Percentiles rank a stretch among this genome's conserved stretches.
Evolutionary conservation across 2,888 invertebrate genomes (phyloP).

Genomic region (Spisula subtruncata): DNA sequence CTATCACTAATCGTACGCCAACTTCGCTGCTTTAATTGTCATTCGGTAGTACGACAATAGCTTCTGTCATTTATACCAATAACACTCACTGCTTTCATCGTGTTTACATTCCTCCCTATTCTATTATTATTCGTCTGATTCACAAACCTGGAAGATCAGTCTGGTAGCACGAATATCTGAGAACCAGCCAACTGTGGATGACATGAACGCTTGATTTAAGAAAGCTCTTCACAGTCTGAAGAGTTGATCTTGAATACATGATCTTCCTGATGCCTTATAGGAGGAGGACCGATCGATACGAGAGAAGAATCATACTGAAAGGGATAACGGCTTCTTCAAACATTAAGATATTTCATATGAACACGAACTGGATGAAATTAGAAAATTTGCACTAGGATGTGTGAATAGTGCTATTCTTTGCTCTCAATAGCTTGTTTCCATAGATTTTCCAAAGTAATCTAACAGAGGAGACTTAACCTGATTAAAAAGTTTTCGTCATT

Average conservation of each 20-base stretch:
- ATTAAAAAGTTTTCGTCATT: conserved; percentile 48
- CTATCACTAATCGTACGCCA: not conserved
- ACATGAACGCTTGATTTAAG: conserved; percentile 67
- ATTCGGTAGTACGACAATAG: not conserved
- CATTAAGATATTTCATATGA: conserved; percentile 49
- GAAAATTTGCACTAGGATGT: conserved; percentile 51
- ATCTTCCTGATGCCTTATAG: conserved; percentile 51
- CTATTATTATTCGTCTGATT: not conserved
- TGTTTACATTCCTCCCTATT: not conserved
- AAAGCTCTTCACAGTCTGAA: conserved; percentile 61
- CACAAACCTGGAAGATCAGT: conserved; percentile 16
- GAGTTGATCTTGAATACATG: conserved; percentile 62
- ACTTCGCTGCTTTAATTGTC: not conserved
- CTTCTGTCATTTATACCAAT: not conserved
- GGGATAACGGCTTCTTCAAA: conserved; percentile 54
- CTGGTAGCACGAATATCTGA: conserved; percentile 21
- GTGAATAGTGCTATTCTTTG: conserved; percentile 52
- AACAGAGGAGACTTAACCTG: conserved; percentile 35
- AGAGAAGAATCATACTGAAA: conserved; percentile 22
- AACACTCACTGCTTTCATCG: not conserved
- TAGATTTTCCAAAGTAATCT: conserved; percentile 53
- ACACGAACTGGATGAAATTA: conserved; percentile 55
- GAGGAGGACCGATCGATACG: conserved; percentile 51
- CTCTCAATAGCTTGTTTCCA: conserved; percentile 50
- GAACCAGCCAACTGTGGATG: conserved; percentile 56